phyloP scores from a whole-genome alignment of 2,888 invertebrate species.

The Apotomis turbidana region DNA sequence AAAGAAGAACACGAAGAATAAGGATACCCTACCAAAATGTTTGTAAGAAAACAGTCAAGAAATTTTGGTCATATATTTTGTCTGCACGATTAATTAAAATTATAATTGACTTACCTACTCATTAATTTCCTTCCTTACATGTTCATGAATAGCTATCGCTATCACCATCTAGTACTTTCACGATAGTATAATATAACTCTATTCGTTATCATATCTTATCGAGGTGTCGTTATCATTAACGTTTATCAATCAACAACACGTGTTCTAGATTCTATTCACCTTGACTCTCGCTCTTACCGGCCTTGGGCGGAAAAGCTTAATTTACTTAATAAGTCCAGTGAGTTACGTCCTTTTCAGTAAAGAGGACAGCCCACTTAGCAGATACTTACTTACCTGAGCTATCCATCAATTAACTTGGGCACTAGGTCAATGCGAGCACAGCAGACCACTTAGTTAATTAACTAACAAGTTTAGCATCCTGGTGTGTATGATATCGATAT shows the following conservation, averaged over 20 bases:
- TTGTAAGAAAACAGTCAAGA: too few species aligned
- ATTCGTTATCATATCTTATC: background rate
- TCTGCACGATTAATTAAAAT: too few species aligned
- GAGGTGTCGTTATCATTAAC: background rate
- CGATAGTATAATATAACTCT: background rate
- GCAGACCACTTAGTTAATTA: constrained; percentile 33
- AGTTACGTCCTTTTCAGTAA: background rate
- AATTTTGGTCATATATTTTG: too few species aligned
- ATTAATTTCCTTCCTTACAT: too few species aligned
- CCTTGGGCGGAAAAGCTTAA: background rate
- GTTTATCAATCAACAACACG: background rate
- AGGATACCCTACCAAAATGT: too few species aligned
- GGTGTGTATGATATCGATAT: background rate
- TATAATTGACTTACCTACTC: too few species aligned
- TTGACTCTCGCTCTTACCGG: background rate
- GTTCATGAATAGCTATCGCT: too few species aligned
- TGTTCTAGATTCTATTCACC: background rate
- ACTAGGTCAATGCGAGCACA: constrained; percentile 28
- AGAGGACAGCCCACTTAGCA: background rate
- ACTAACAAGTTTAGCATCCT: constrained; percentile 3
- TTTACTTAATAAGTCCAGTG: background rate
- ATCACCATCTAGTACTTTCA: background rate
- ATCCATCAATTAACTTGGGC: constrained; percentile 7
- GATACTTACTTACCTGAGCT: constrained; percentile 13
- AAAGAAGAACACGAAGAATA: too few species aligned